Evolutionary conservation across 2,888 invertebrate species (phyloP), one percentile per base, ranked within the genome.

Genomic region (Sarcophaga subvicina): DNA sequence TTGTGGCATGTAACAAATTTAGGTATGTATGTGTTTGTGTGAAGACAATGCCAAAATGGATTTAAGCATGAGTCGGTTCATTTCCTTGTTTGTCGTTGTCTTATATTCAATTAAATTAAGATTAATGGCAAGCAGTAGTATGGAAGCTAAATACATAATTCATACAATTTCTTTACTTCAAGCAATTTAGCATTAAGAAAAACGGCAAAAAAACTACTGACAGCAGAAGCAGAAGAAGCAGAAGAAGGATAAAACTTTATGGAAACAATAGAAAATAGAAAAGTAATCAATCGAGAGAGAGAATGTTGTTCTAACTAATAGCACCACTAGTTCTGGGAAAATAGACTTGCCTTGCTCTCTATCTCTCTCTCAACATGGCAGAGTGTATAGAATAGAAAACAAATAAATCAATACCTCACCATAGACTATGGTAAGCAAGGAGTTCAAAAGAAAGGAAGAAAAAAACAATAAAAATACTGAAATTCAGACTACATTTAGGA

Each of bases 101-200:
- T 84, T 67, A 82, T 82, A 82, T 88, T 84, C 80, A 84, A 88
- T 88, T 84, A 86, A 86, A 86, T 88, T 88, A 88, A 84, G 77
- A 88, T 88, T 86, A 86, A 88, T 88, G 79, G 81, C 79, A 66
- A 77, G 64, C 59, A 59, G 73, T 4, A 14, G 37, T 37, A 37
- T 37, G 37, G 37, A 82, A 86, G 67, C 70, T 22, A 77, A 86
- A 86, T 86, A 73, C 88, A 88, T 86, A 84, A 84, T 86, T 86
- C 76, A 84, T 86, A 73, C 17, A 82, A 80, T 82, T 84, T 67
- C 49, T 66, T 66, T 69, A n/a, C 80, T 73, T 80, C 73, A 17
- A 73, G 82, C 63, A 72, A 77, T 83, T 80, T 77, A 72, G 72
- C 75, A 54, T 54, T 64, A 75, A 82, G 82, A 79, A 49, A 47